Evolutionary conservation across 2,888 invertebrate genomes (phyloP).

Genomic region (Drosophila kokeensis): DNA sequence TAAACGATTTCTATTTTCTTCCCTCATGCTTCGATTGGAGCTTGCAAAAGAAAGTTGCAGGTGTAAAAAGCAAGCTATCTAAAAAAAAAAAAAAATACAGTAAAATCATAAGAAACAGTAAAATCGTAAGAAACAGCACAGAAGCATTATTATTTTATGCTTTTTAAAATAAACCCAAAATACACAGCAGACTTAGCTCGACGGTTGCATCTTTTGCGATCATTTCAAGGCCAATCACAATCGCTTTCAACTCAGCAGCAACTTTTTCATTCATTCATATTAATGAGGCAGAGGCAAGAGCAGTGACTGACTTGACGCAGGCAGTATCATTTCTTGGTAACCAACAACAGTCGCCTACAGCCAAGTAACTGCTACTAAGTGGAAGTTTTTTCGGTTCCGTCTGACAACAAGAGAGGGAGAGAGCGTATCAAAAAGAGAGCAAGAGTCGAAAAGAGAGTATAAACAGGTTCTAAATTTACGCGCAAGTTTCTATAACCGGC

Average conservation of each 20-base stretch:
- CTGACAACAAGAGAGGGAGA: conserved; percentile 5
- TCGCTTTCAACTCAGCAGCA: conserved; percentile 46
- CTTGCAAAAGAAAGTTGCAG: conserved; percentile 46
- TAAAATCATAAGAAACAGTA: neutral
- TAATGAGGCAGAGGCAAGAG: conserved; percentile 48
- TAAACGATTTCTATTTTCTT: conserved; percentile 44
- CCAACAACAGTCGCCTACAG: conserved; percentile 8
- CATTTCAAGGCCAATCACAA: conserved; percentile 67
- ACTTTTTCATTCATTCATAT: conserved; percentile 68
- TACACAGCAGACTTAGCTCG: conserved; percentile 21
- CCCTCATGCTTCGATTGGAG: conserved; percentile 8
- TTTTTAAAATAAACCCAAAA: conserved; percentile 7
- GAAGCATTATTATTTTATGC: conserved; percentile 6
- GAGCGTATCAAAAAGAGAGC: conserved; percentile 2
- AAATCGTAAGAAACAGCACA: conserved; percentile 1
- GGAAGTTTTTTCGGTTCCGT: conserved; percentile 25
- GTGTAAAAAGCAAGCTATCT: conserved; percentile 39
- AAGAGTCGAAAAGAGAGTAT: conserved; percentile 1
- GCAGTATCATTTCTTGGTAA: conserved; percentile 21
- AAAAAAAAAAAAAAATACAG: conserved; percentile 18
- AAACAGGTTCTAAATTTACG: conserved; percentile 64
- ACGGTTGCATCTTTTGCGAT: conserved; percentile 46
- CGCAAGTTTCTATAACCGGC: conserved; percentile 60
- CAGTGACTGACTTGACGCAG: conserved; percentile 6
- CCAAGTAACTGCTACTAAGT: conserved; percentile 27